These are phyloP conservation scores for Aphyosemion australe DNA, from an alignment of 2,113 vertebrate species.

Conservation along the genomic window DNA sequence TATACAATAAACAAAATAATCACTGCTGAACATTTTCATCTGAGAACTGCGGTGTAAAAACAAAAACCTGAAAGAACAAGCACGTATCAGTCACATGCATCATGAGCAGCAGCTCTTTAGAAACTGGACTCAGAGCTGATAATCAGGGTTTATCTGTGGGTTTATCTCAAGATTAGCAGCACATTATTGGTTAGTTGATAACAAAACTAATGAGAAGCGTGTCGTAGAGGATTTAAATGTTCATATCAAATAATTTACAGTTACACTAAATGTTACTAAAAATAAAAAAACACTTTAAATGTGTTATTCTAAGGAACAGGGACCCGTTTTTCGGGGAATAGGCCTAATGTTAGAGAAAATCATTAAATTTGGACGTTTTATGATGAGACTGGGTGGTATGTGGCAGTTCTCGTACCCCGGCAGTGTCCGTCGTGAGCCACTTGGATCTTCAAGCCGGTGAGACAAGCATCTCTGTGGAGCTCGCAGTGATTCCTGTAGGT, in stretches of 20 bases:
- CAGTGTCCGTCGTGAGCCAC: slow-evolving; percentile 95
- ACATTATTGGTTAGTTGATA: not conserved
- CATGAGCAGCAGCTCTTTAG: not conserved
- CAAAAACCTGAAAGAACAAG: not conserved
- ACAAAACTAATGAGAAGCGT: too few relatives aligned
- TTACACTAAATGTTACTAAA: not conserved
- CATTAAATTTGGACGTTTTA: not conserved
- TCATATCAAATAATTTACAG: too few relatives aligned
- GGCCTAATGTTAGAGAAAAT: not conserved
- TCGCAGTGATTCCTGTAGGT: slow-evolving; percentile 99
- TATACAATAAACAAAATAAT: not conserved
- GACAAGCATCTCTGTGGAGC: slow-evolving; percentile 95
- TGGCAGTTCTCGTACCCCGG: slow-evolving; percentile 81
- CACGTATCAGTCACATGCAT: too few relatives aligned
- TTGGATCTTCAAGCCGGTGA: slow-evolving; percentile 97
- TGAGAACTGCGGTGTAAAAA: not conserved
- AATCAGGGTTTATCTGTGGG: not conserved
- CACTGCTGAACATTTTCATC: not conserved
- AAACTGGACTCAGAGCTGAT: not conserved
- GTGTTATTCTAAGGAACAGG: not conserved
- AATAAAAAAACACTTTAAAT: not conserved
- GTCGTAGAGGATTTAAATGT: too few relatives aligned
- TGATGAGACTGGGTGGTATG: not conserved
- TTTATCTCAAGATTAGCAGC: not conserved
- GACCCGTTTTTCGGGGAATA: too few relatives aligned